A percentile compares a stretch with the other conserved stretches of the same genome.
Evolutionary conservation across 1,140 invertebrate species (phyloP).

Genomic region (Drosophila carrolli): DNA sequence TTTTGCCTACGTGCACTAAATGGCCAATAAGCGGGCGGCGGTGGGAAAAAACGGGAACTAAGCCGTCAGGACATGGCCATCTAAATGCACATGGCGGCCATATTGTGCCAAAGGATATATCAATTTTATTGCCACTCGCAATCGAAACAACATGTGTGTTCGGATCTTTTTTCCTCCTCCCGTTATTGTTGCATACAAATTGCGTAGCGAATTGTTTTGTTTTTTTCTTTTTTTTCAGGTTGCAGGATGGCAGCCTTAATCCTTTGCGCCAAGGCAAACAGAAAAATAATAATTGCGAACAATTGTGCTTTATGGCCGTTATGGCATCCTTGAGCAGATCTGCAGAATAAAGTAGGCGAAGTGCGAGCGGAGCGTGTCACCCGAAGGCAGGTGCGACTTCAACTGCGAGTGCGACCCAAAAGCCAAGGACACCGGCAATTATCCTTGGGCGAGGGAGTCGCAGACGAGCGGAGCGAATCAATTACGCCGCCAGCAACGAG

Average conservation of each 20-base stretch:
- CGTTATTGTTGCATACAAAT: constrained; percentile 66
- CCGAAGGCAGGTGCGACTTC: constrained; percentile 40
- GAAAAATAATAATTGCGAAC: constrained; percentile 66
- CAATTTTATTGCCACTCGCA: constrained; percentile 77
- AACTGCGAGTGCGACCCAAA: constrained; percentile 37
- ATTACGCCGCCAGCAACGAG: constrained; percentile 53
- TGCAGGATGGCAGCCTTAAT: constrained; percentile 56
- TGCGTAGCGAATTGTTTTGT: constrained; percentile 75
- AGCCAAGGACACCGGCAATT: constrained; percentile 55
- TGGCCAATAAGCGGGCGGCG: constrained; percentile 70
- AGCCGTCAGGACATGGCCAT: constrained; percentile 56
- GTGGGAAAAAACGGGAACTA: constrained; percentile 58
- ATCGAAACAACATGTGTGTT: constrained; percentile 67
- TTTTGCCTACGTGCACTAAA: constrained; percentile 76
- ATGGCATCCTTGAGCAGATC: constrained; percentile 27
- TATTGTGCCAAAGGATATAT: constrained; percentile 76
- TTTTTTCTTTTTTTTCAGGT: constrained; percentile 1
- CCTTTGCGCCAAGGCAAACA: constrained; percentile 41
- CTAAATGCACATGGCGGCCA: constrained; percentile 61
- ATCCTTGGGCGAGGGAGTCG: constrained; percentile 61
- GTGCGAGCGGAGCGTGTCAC: constrained; percentile 52
- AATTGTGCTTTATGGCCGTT: constrained; percentile 66
- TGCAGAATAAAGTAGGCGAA: constrained; percentile 7
- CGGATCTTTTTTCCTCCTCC: constrained; percentile 1
- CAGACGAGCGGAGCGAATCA: constrained; percentile 56